Evolutionary conservation across 2,797 vertebrate species (phyloP), one percentile per base, ranked within the genome.

Genomic region (Alauda arvensis): DNA sequence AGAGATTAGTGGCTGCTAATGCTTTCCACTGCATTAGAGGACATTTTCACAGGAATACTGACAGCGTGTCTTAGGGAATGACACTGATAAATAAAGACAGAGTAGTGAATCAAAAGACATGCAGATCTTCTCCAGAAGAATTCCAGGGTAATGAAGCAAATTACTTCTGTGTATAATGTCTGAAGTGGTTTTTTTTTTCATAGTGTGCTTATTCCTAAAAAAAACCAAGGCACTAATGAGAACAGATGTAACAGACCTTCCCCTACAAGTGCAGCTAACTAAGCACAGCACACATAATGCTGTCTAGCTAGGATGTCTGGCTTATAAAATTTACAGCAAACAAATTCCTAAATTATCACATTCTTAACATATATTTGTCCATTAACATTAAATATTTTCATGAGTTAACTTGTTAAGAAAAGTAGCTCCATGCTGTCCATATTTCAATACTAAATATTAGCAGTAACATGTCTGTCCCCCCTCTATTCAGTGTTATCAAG

Each of bases 1-100:
- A 91, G 82, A 93, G 88, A 95, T 94, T 93, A 95, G 84, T 91
- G 85, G 60, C 52, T 93, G 90, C 88, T 95, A 96, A 95, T 91
- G 91, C 81, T 88, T 88, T 70, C 84, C 82, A 46, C 55, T 84
- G 82, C 80, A 79, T 89, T 91, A 93, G 87, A 90, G 88, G 83
- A 86, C 55, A 40, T 85, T 93, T 85, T 88, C 80, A 60, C 24
- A 74, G 90, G n/a, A 87, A 87, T 86, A 66, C 2, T 77, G 91
- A 89, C 92, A 63, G 12, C 0, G 2, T 42, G 67, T 90, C 70
- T 91, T 76, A 67, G 33, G 79, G 72, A 88, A 63, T 12, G 23
- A 76, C 77, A 74, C 48, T 25, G 49, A 95, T 80, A 91, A 83
- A 93, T 92, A 83, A 86, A 92, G 69, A 93, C 11, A 26, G 56